Evolutionary conservation across 2,113 vertebrate genomes (phyloP), one percentile per base, ranked within the genome.

Genomic region (Myodes glareolus): DNA sequence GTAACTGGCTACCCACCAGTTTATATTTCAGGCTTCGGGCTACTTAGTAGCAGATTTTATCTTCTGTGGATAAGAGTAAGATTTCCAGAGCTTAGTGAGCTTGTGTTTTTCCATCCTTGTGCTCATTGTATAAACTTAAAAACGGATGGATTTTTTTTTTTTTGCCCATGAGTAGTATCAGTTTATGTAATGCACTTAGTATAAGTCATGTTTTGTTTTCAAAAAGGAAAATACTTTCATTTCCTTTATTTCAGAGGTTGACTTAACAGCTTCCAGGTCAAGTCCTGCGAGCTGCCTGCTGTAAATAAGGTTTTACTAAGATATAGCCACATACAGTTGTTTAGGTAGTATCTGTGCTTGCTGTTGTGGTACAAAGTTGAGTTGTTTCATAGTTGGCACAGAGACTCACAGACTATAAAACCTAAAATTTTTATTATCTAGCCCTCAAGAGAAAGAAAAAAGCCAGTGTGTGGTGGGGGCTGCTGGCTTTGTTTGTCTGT

Each of bases 171-270:
- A 68, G 0, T 90, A 75, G 4, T 93, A 31, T 90, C 88, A 92
- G 0, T 91, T 84, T 94, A 72, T 45, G 7, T 63, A 29, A 58
- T 81, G 3, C 0, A 73, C 42, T 84, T 70, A 67, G 23, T 93
- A 76, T 85, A 92, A 85, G 47, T 92, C 50, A 61, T 6, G 70
- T 63, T 92, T 84, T 94, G 27, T 91, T 90, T 97, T 88, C 36
- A 58, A 88, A 72, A 88, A 55, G 85, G 87, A 90, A 76, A 96
- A 87, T 92, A 67, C 39, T 92, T 95, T 90, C 85, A 91, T 93
- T 27, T 94, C 91, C 14, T 92, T 94, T 72, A 81, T 94, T 96
- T 96, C 45, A 77, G 21, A 63, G 50, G 27, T 52, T 5, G 10
- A 42, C n/a, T 36, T 95, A 67, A 68, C 33, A 93, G n/a, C 27